Evolutionary conservation across 2,113 vertebrate genomes (phyloP), one percentile per base, ranked within the genome.

Genomic region (Furnarius figulus): DNA sequence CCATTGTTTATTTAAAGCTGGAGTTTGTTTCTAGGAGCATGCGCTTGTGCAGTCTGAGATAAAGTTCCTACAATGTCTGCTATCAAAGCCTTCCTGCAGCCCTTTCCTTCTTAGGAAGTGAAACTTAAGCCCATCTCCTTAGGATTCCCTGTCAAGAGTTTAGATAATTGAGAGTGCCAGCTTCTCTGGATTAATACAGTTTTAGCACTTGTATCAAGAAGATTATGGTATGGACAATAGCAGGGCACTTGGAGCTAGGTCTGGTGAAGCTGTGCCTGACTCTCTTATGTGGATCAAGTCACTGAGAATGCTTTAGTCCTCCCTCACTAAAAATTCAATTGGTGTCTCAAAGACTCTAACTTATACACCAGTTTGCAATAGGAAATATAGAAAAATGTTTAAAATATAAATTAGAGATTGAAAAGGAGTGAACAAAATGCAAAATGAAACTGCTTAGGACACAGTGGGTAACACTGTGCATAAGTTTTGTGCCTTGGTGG

Each of bases 1-100:
- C 62, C 35, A 24, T 53, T 90, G 83, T 93, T 83, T 93, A 75
- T 79, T 91, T 85, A 83, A 82, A 90, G 85, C 78, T 79, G 58
- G 49, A 75, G 25, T 49, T 81, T 79, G 78, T 66, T 87, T 75
- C 67, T 39, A 40, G 53, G 63, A 95, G 71, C 58, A 68, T 53
- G 58, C 0, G 3, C 71, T 90, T 52, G 49, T 53, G 44, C 2
- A 2, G 14, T 5, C 49, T 61, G 62, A 88, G 88, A 93, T 90
- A 91, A 91, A 93, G 37, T 83, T 78, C 89, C 94, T 87, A 84
- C 62, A 33, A 74, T 47, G 62, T 39, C 78, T 93, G 66, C 78
- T 82, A 31, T 82, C 11, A 10, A 87, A 87, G 71, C 37, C 75
- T 85, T 79, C 58, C 67, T 91, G 66, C 58, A 76, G 71, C 53